These are phyloP conservation scores for Crocuta crocuta DNA, from an alignment of 2,113 vertebrate genomes.

Conservation along the genomic window DNA sequence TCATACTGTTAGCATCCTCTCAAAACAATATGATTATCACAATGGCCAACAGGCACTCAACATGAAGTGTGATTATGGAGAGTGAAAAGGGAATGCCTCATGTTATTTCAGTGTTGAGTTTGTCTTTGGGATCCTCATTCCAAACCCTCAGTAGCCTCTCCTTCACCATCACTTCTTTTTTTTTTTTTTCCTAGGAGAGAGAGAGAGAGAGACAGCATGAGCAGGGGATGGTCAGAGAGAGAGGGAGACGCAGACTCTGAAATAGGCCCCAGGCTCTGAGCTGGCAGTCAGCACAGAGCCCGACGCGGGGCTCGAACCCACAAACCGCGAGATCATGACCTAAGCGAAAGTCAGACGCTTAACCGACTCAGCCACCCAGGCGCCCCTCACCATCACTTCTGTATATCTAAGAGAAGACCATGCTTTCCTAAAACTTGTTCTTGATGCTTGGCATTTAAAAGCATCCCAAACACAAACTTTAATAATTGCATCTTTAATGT, in stretches of 20 bases:
- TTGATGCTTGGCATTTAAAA: not conserved
- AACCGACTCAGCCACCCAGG: no score
- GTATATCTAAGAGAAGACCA: not conserved
- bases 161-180: not conserved
- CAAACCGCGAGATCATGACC: no score
- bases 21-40: not conserved
- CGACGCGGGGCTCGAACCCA: no score
- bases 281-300: no score
- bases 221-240: no score
- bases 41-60: not conserved
- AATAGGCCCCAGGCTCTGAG: no score
- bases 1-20: not conserved
- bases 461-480: constrained; percentile 42
- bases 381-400: not conserved
- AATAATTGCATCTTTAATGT: constrained; percentile 54
- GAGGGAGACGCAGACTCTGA: no score
- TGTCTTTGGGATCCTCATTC: not conserved
- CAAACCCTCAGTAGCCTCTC: not conserved
- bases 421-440: not conserved
- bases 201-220: no score
- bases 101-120: not conserved
- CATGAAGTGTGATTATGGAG: not conserved
- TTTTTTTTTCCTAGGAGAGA: no score
- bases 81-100: not conserved
- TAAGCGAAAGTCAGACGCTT: no score